Base-by-base conservation (phyloP, 2,888 invertebrate species). In the Dicyrtomina minuta region DNA sequence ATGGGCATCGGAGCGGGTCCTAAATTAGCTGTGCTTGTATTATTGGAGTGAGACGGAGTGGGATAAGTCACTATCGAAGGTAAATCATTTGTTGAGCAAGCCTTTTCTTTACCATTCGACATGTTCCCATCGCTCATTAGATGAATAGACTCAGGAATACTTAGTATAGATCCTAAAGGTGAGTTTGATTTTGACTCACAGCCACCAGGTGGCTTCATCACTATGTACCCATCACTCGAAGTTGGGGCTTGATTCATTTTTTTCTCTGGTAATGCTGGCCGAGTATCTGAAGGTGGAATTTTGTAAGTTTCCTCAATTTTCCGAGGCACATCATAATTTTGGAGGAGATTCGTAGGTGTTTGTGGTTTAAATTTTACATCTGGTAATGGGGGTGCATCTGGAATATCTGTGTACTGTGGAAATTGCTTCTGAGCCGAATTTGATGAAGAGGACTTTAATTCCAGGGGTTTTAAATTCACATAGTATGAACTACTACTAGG, bases 271-370 rank as follows among this genome's bases (percentile, higher is more conserved):
- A 56, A 17, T 1, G 73, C 74, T 15, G 76, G 78, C 12, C 70
- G 60, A 46, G 67, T 27, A 1, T 65, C 68, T 13, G 71, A 55
- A 3, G 78, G 76, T 5, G 75, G 75, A 8, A 75, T 58, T 55
- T 70, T 15, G 60, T 78, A 78, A 12, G 72, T 73, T 41, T 69
- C 66, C 15, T 55, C 46, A n/a, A 10, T 44, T 1, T 62, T 12
- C 13, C 75, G 51, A 0, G 78, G 76, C 20, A 71, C 44, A 43
- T 74, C 74, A 56, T 77, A 77, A 55, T 69, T 55, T 24, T n/a
- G 44, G 22, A 24, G 8, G 62, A 61, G 13, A 43, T 20, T 64
- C 64, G 66, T 1, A 66, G 69, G 20, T 41, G 15, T 39, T 46
- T 61, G 43, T 17, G 62, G 46, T 17, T 62, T 60, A 13, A 33